Evolutionary conservation across 92 coral and sea anemone genomes (phyloP).

Genomic region (Epizoanthus illoricatus): DNA sequence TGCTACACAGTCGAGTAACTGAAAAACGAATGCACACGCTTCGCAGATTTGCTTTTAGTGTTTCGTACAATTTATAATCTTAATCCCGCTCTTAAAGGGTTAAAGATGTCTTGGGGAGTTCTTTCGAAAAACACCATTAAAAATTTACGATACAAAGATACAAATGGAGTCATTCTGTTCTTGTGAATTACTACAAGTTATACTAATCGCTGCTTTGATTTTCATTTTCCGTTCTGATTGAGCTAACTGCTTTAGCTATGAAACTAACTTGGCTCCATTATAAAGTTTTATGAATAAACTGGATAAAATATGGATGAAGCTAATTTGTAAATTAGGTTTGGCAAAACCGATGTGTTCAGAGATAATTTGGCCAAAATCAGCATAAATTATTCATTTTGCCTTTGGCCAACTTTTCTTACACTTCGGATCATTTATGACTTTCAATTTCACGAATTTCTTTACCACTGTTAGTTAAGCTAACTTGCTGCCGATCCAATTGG

Average conservation of each 20-base stretch:
- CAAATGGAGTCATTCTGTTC: too few species aligned
- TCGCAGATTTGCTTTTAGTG: too few species aligned
- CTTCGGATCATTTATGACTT: background rate
- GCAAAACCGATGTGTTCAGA: background rate
- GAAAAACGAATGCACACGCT: too few species aligned
- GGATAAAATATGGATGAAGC: background rate
- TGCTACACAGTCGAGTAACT: too few species aligned
- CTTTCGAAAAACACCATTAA: too few species aligned
- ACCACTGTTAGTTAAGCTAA: background rate
- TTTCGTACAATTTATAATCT: too few species aligned
- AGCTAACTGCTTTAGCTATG: background rate
- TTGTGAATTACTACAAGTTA: too few species aligned
- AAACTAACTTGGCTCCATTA: background rate
- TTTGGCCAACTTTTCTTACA: background rate
- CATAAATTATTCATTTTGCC: background rate
- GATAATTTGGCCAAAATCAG: background rate
- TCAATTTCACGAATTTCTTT: background rate
- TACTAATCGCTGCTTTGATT: background rate
- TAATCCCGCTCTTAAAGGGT: too few species aligned
- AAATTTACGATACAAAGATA: too few species aligned
- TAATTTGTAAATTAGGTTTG: background rate
- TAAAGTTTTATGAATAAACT: background rate
- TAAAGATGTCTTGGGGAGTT: too few species aligned
- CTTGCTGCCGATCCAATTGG: background rate
- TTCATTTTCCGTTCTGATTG: constrained; percentile 8